Evolutionary conservation across 2,888 invertebrate genomes (phyloP), one percentile per base, ranked within the genome.

Genomic region (Drosophila pseudotalamancana): DNA sequence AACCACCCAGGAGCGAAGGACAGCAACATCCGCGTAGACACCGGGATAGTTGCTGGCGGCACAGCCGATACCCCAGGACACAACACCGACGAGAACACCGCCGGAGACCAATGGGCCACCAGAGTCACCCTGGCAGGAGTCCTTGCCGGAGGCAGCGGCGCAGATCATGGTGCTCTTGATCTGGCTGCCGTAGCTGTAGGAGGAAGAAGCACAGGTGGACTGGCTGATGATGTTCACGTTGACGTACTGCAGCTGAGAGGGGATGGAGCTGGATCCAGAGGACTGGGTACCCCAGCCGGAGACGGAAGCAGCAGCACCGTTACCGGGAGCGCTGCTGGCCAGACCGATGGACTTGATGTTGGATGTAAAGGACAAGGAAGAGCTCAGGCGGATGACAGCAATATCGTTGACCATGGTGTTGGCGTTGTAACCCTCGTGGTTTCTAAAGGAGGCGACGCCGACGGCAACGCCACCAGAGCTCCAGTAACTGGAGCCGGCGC

Each of bases 331-430:
- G 3, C 59, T 39, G 0, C 73, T 72, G 23, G 92, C 88, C 89
- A 94, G 82, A 4, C 84, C 65, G 12, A 94, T 91, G 0, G 91
- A 78, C 40, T 90, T 89, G 0, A 93, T 91, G 6, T 72, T 87
- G 0, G 91, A 82, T 63, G 77, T 91, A 40, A 91, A 92, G 11
- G 76, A 59, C 45, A 94, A 85, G 0, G 92, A 87, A 1, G 88
- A 90, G 0, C 90, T 62, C 1, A 94, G 89, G 89, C 92, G 91
- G 9, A 94, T 74, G 1, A 94, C 71, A 0, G 93, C 94, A 14
- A 94, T 90, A 51, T 94, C 94, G 69, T 92, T 92, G 59, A 93
- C 92, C 91, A 92, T 92, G 37, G 91, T 90, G 0, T 61, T 69
- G 31, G 87, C 86, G 19, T 90, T 90, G 77, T 93, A 94, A 0